phyloP scores from a whole-genome alignment of 2,888 invertebrate genomes.

The Drosophila stalkeri region DNA sequence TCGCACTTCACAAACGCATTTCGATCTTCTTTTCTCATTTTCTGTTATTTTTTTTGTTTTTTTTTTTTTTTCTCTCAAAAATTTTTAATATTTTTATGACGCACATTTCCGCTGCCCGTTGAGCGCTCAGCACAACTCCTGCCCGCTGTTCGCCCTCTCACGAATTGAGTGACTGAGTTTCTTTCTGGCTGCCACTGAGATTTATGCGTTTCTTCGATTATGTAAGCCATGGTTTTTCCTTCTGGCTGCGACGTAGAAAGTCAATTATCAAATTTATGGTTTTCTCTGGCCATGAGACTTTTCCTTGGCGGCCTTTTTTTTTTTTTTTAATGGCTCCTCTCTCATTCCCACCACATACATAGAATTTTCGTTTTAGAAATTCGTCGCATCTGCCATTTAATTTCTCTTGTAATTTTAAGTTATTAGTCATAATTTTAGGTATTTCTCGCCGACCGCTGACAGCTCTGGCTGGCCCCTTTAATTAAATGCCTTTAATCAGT shows the following conservation, averaged over 20 bases:
- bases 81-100: constrained; percentile 80
- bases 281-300: constrained; percentile 57
- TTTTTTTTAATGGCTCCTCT: constrained; percentile 36
- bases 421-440: constrained; percentile 80
- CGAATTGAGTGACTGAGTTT: constrained; percentile 64
- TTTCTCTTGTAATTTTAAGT: constrained; percentile 76
- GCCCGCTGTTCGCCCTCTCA: constrained; percentile 25
- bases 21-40: constrained; percentile 47
- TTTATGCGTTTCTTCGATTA: constrained; percentile 79
- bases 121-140: neutral
- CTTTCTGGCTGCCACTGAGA: constrained; percentile 48
- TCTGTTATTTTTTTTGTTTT: neutral
- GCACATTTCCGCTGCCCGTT: constrained; percentile 70
- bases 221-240: constrained; percentile 67
- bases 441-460: constrained; percentile 64
- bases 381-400: constrained; percentile 65
- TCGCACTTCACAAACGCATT: constrained; percentile 48
- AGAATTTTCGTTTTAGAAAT: constrained; percentile 28
- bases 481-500: constrained; percentile 52
- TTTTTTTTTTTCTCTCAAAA: constrained; percentile 12
- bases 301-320: constrained; percentile 45
- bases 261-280: constrained; percentile 82
- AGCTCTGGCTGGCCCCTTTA: constrained; percentile 47
- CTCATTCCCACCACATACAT: constrained; percentile 60
- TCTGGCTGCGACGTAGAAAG: constrained; percentile 54